Conservation (phyloP, 2,113 vertebrate genomes). For the Psittacula cyanocephala region DNA sequence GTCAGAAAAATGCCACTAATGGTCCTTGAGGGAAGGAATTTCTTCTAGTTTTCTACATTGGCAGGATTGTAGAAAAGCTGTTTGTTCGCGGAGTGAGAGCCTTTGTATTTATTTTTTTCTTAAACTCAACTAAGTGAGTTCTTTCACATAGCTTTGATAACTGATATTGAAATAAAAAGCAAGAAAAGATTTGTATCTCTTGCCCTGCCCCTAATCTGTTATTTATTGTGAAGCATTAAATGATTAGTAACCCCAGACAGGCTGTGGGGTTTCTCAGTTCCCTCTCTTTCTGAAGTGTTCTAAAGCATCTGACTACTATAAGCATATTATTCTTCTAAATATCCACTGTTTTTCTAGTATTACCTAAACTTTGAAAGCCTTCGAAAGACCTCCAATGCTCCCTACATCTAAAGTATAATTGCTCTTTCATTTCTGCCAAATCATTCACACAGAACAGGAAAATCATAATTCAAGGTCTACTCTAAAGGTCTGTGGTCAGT, state of each 20-base stretch:
- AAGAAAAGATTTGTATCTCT: neutral
- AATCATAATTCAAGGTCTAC: neutral
- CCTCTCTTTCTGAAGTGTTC: neutral
- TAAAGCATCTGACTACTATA: neutral
- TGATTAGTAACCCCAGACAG: neutral
- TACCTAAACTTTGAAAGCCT: neutral
- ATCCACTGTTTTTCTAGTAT: neutral
- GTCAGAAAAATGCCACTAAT: neutral
- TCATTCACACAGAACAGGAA: neutral
- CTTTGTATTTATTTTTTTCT: neutral
- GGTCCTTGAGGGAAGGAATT: neutral
- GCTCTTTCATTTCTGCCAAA: neutral
- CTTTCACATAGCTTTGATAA: neutral
- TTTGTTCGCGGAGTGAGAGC: neutral
- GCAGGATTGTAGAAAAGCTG: neutral
- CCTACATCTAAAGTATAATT: neutral
- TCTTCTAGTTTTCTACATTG: accelerated
- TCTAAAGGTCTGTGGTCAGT: neutral
- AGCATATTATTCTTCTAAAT: neutral
- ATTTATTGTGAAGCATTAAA: neutral
- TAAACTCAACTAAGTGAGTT: neutral
- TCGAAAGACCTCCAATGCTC: neutral
- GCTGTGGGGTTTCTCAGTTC: neutral
- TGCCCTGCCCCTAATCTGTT: neutral
- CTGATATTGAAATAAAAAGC: neutral